phyloP scores from a whole-genome alignment of 2,888 invertebrate genomes.

The Hirtodrosophila histrioides region DNA sequence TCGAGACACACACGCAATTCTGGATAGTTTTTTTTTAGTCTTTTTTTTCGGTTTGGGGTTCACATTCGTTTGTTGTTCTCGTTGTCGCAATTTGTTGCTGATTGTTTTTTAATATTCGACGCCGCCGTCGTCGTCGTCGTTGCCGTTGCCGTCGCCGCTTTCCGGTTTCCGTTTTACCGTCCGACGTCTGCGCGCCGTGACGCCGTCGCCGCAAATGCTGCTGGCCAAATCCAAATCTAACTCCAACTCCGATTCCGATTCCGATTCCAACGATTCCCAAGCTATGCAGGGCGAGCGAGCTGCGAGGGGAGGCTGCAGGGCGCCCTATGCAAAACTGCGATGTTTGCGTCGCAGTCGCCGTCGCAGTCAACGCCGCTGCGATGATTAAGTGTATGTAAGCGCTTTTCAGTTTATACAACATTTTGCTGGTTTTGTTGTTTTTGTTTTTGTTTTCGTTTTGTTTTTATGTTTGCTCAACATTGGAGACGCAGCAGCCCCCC shows the following conservation, averaged over 20 bases:
- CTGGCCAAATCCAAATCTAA: slow-evolving; percentile 70
- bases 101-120: slow-evolving; percentile 58
- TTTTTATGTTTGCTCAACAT: slow-evolving; percentile 64
- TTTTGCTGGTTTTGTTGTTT: slow-evolving; percentile 27
- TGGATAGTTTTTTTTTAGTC: neutral
- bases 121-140: slow-evolving; percentile 9
- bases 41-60: slow-evolving; percentile 9
- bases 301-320: slow-evolving; percentile 1
- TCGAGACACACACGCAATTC: no score
- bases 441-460: slow-evolving; percentile 24
- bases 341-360: slow-evolving; percentile 3
- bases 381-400: slow-evolving; percentile 57
- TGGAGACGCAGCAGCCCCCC: slow-evolving; percentile 29
- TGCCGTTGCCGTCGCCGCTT: slow-evolving; percentile 28
- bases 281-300: neutral
- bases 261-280: slow-evolving; percentile 10
- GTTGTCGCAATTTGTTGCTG: slow-evolving; percentile 44
- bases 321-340: slow-evolving; percentile 46
- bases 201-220: slow-evolving; percentile 80
- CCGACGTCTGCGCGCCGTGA: slow-evolving; percentile 77
- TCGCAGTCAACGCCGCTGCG: slow-evolving; percentile 27
- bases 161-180: slow-evolving; percentile 67
- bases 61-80: slow-evolving; percentile 20
- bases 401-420: slow-evolving; percentile 39
- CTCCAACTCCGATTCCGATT: slow-evolving; percentile 17